phyloP scores from a whole-genome alignment of 1,140 invertebrate species.

The Aricia agestis region DNA sequence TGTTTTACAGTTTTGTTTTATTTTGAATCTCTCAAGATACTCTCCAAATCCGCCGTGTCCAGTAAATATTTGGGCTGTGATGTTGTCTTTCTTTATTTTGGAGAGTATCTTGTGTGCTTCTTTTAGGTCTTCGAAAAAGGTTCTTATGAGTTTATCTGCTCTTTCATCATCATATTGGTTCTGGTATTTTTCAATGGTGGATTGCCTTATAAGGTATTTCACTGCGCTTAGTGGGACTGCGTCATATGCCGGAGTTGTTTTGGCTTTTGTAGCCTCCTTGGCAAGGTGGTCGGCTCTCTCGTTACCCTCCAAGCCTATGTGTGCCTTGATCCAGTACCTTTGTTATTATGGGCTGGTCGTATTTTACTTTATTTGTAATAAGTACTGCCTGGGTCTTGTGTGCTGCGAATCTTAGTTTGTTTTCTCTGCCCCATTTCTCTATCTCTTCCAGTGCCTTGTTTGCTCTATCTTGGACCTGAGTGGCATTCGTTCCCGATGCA shows the following conservation, averaged over 20 bases:
- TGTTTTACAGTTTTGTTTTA: too few species aligned
- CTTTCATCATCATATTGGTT: background rate
- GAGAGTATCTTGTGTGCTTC: background rate
- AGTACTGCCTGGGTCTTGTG: conserved; percentile 18
- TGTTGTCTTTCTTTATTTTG: too few species aligned
- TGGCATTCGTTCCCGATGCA: background rate
- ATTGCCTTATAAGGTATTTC: background rate
- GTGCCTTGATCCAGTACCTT: too few species aligned
- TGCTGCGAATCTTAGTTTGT: conserved; percentile 16
- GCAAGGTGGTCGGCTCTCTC: too few species aligned
- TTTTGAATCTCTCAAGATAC: too few species aligned
- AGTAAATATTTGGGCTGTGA: too few species aligned
- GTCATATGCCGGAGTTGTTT: too few species aligned
- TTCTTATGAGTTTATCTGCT: background rate
- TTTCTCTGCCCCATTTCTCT: background rate
- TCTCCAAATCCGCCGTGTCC: too few species aligned
- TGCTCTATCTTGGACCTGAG: background rate
- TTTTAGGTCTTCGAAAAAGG: background rate
- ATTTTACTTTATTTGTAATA: conserved; percentile 15
- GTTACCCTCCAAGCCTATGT: too few species aligned
- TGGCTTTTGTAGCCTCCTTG: too few species aligned
- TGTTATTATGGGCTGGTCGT: background rate
- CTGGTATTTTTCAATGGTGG: background rate
- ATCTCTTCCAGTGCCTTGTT: conserved; percentile 12
- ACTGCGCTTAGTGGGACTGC: too few species aligned